A percentile compares a stretch with the other conserved stretches of the same genome.
Conservation (phyloP, 2,888 invertebrate genomes). For the Limnephilus auricula region DNA sequence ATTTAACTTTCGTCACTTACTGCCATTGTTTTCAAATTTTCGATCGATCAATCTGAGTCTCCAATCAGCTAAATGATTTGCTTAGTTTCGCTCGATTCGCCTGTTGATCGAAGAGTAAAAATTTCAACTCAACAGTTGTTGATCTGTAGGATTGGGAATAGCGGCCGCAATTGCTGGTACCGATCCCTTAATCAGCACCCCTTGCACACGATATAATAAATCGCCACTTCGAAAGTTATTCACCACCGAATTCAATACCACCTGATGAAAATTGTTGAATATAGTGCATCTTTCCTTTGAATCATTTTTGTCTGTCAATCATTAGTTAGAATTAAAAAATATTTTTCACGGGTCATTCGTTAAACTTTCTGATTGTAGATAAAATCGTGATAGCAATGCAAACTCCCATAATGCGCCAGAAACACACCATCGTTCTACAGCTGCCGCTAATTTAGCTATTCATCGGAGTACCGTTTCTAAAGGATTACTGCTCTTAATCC, state of each 20-base stretch:
- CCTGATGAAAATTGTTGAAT: not conserved
- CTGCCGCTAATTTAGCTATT: not conserved
- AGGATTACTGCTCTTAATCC: conserved; percentile 49
- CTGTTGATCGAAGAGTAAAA: too few species aligned
- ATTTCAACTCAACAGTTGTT: too few species aligned
- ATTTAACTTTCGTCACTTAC: too few species aligned
- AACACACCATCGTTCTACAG: not conserved
- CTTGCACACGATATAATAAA: too few species aligned
- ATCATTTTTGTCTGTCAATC: not conserved
- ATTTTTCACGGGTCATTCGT: not conserved
- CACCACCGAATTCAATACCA: not conserved
- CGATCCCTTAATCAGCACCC: too few species aligned
- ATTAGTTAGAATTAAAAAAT: not conserved
- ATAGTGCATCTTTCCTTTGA: not conserved
- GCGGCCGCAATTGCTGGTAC: too few species aligned
- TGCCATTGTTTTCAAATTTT: too few species aligned
- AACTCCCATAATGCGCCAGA: not conserved
- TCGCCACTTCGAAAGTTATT: too few species aligned
- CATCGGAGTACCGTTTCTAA: conserved; percentile 35
- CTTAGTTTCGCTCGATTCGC: too few species aligned
- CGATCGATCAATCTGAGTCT: too few species aligned
- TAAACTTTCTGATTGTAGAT: not conserved
- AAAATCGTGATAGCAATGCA: not conserved
- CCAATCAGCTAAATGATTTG: too few species aligned
- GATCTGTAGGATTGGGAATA: too few species aligned